Evolutionary conservation across 2,797 vertebrate genomes (phyloP), one percentile per base, ranked within the genome.

Genomic region (Liparis tanakae): DNA sequence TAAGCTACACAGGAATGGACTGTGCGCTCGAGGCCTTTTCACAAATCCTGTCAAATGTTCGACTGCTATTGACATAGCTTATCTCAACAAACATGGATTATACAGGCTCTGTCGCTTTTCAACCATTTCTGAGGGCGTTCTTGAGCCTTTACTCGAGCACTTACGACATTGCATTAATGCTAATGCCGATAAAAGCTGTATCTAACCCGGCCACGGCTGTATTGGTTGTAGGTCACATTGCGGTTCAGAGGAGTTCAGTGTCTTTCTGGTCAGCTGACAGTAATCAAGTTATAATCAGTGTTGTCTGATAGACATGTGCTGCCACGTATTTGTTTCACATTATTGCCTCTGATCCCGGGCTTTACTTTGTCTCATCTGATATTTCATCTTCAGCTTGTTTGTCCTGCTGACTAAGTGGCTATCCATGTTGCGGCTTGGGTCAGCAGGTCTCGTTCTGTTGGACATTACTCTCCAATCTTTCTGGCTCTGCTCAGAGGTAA

Each of bases 21-120:
- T 76, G 81, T 77, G 90, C 80, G 85, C 90, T 92, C 87, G 76
- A 90, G 91, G 85, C 90, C 89, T 90, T 91, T 90, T 86, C 79
- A 72, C 87, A 94, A 94, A 94, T 94, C 92, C 92, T 90, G 92
- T 94, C 93, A 94, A 93, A 94, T 92, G 92, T 93, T 92, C 69
- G 83, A 89, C 90, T 83, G 86, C 89, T 95, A 93, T 95, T 93
- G 93, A 94, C 91, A 90, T 88, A 90, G 92, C 90, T 94, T 94
- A 94, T 95, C 94, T 94, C 81, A 36, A 82, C 93, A 93, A 94
- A 92, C 92, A 90, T 86, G 91, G 94, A 93, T 95, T 94, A 94
- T 87, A 85, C 80, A 39, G 82, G 76, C 83, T 83, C 80, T 75
- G 78, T 81, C 80, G 88, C 86, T 91, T 90, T 91, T 90, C 88